These are phyloP conservation scores for Poecilus cupreus DNA, from an alignment of 2,888 invertebrate species.

Conservation along the genomic window DNA sequence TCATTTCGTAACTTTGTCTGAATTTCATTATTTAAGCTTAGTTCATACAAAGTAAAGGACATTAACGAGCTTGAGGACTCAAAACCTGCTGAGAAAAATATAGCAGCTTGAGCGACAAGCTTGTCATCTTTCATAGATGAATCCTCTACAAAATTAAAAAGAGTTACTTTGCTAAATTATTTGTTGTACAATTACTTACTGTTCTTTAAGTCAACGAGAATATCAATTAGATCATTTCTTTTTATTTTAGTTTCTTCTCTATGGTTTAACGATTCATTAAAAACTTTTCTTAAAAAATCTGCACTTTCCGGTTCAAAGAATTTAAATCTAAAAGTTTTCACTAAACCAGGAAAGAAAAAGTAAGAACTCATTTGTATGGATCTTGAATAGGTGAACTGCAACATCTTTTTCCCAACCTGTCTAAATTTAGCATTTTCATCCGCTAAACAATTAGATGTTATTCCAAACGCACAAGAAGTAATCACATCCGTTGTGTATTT, in stretches of 20 bases:
- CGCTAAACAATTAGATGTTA: constrained; percentile 70
- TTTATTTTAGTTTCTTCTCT: constrained; percentile 66
- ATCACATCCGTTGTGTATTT: constrained; percentile 73
- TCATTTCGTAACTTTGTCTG: constrained; percentile 73
- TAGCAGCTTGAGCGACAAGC: constrained; percentile 72
- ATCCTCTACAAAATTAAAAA: constrained; percentile 53
- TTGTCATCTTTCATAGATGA: constrained; percentile 66
- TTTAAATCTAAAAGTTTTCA: constrained; percentile 68
- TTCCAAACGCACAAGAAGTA: constrained; percentile 73
- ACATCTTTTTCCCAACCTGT: constrained; percentile 68
- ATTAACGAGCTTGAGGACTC: constrained; percentile 74
- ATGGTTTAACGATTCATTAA: constrained; percentile 67
- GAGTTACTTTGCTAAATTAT: constrained; percentile 61
- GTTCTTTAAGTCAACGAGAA: constrained; percentile 69
- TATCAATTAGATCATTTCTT: constrained; percentile 73
- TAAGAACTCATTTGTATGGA: constrained; percentile 67
- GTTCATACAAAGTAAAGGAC: constrained; percentile 71
- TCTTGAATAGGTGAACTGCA: constrained; percentile 66
- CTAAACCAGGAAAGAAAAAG: constrained; percentile 68
- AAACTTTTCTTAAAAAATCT: constrained; percentile 67
- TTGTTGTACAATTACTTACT: constrained; percentile 53
- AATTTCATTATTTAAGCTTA: constrained; percentile 71
- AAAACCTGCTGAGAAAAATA: constrained; percentile 75
- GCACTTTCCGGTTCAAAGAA: constrained; percentile 67
- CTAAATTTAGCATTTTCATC: constrained; percentile 70